phyloP scores from a whole-genome alignment of 1,140 invertebrate genomes.

The Oedothorax gibbosus region DNA sequence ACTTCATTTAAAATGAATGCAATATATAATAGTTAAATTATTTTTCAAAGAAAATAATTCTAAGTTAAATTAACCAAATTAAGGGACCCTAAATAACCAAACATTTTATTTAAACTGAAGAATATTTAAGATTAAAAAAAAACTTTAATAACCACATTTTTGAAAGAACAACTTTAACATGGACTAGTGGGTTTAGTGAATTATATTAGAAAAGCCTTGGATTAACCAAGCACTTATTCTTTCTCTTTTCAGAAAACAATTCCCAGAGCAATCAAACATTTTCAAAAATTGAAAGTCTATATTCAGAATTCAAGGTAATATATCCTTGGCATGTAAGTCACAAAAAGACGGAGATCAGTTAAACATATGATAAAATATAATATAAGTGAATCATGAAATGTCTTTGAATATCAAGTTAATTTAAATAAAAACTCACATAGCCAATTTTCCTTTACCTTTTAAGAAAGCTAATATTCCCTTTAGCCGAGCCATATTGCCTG shows the following conservation, averaged over 20 bases:
- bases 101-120: not conserved
- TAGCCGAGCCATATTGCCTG: slow-evolving; percentile 83
- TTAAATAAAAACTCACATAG: not conserved
- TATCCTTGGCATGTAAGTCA: too few relatives aligned
- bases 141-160: not conserved
- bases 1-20: not conserved
- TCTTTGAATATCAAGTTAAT: not conserved
- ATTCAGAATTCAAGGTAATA: too few relatives aligned
- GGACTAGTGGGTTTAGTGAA: too few relatives aligned
- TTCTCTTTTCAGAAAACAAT: too few relatives aligned
- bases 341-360: too few relatives aligned
- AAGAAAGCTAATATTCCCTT: slow-evolving; percentile 89
- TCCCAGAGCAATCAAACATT: too few relatives aligned
- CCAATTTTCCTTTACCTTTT: slow-evolving; percentile 72
- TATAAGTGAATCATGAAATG: not conserved
- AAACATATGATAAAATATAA: too few relatives aligned
- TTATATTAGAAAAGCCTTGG: too few relatives aligned
- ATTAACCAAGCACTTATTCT: too few relatives aligned
- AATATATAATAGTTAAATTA: not conserved
- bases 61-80: not conserved
- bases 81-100: not conserved
- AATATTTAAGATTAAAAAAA: not conserved
- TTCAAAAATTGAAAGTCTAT: too few relatives aligned
- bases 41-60: not conserved
- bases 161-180: not conserved